These are phyloP conservation scores for Syrrhaptes paradoxus DNA, from an alignment of 2,113 vertebrate species.

Conservation along the genomic window DNA sequence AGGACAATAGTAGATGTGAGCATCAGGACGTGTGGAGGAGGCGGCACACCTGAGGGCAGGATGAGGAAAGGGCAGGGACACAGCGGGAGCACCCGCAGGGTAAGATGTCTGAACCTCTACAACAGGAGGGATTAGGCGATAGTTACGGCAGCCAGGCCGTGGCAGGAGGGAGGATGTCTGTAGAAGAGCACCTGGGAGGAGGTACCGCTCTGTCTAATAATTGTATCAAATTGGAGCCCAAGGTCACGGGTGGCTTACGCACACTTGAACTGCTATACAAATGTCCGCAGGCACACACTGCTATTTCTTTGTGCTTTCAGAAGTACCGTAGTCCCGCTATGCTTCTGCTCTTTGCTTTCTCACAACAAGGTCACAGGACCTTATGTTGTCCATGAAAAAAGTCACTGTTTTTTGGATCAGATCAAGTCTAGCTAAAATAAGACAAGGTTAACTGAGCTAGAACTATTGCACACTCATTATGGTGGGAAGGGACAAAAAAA, in stretches of 20 bases:
- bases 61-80: neutral
- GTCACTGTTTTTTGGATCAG: neutral
- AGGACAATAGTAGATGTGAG: neutral
- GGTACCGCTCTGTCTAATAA: neutral
- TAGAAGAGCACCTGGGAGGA: neutral
- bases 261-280: neutral
- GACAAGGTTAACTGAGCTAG: neutral
- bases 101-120: neutral
- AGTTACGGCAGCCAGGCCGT: neutral
- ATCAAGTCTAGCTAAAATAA: slow-evolving; percentile 23
- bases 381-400: neutral
- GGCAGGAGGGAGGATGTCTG: neutral
- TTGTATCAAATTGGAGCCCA: neutral
- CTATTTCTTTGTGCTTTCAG: neutral
- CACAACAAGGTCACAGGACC: neutral
- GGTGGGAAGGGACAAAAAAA: neutral
- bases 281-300: neutral
- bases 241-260: neutral
- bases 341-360: neutral
- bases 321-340: neutral
- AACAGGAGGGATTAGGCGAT: neutral
- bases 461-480: neutral
- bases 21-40: neutral
- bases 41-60: neutral
- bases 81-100: accelerated